Evolutionary conservation across 2,797 vertebrate species (phyloP), one percentile per base, ranked within the genome.

Genomic region (Centropyge bicolor): DNA sequence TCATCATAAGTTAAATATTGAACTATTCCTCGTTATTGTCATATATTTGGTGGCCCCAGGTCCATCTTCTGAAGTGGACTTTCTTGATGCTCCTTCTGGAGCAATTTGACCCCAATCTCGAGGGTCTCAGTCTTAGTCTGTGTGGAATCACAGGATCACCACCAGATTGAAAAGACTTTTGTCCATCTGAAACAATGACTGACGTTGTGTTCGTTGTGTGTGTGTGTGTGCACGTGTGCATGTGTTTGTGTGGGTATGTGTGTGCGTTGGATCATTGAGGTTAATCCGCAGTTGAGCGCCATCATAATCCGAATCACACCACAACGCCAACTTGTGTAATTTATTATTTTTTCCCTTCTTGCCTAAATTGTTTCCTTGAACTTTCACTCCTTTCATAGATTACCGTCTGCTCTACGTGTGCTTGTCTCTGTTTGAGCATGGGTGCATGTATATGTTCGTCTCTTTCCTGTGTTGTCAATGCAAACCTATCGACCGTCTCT

Each of bases 241-340:
- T 59, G 60, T 82, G 55, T 74, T 48, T 71, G 45, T 64, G 68
- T 78, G 59, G 52, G 46, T 65, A 73, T 78, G 27, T 79, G 49
- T 69, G 38, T 63, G 48, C 85, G 78, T 75, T 76, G 57, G 62
- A 81, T 61, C 78, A 73, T 36, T 80, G 61, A 74, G 56, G 82
- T 92, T 94, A 93, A 94, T 92, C 90, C 87, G 78, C 62, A 78
- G 77, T 78, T 89, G 77, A 88, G 76, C 80, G 51, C 74, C 88
- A 73, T 86, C 85, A 82, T 94, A 94, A 93, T 92, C 92, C 77
- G 4, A 93, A 92, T 94, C 93, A 91, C 91, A 91, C 88, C 64
- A 74, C 38, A 80, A 75, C 7, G 4, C 70, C 84, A 86, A 87
- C 64, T 91, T 90, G 79, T 89, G 77, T 40, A 84, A 90, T 64